These are phyloP conservation scores for Drosophila yooni DNA, from an alignment of 2,888 invertebrate genomes.

Conservation along the genomic window DNA sequence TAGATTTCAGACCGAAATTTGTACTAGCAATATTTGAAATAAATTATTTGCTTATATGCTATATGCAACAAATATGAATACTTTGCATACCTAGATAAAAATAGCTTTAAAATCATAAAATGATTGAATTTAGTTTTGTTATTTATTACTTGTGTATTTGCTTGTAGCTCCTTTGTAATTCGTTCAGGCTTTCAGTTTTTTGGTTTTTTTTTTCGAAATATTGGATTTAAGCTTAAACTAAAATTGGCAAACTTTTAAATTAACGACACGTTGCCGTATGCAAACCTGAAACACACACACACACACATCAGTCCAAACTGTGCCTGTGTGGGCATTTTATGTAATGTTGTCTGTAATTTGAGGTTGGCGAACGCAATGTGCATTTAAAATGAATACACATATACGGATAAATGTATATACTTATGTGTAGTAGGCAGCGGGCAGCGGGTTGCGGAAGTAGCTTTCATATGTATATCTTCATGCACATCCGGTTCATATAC, in stretches of 20 bases:
- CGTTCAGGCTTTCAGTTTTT: conserved; percentile 30
- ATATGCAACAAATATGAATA: not conserved
- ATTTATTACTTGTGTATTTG: not conserved
- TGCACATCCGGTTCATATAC: conserved; percentile 13
- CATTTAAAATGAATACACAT: conserved; percentile 65
- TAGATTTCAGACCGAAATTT: not conserved
- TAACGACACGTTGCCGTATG: conserved; percentile 38
- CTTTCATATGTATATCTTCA: conserved; percentile 10
- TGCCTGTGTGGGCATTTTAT: conserved; percentile 54
- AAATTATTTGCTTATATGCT: not conserved
- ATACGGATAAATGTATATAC: conserved; percentile 3
- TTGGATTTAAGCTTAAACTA: conserved; percentile 59
- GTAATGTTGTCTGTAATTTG: conserved; percentile 75
- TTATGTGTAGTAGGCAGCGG: conserved; percentile 14
- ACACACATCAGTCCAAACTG: conserved; percentile 17
- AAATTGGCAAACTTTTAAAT: conserved; percentile 73
- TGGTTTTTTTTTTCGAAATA: conserved; percentile 10
- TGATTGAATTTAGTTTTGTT: not conserved
- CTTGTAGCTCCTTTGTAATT: conserved; percentile 24
- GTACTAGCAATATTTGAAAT: not conserved
- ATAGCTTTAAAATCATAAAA: not conserved
- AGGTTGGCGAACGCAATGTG: conserved; percentile 69
- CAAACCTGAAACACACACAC: conserved; percentile 34
- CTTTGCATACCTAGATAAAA: not conserved
- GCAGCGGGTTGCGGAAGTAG: not conserved